Base-by-base conservation (phyloP, 2,113 vertebrate species). In the Pterocles burchelli region DNA sequence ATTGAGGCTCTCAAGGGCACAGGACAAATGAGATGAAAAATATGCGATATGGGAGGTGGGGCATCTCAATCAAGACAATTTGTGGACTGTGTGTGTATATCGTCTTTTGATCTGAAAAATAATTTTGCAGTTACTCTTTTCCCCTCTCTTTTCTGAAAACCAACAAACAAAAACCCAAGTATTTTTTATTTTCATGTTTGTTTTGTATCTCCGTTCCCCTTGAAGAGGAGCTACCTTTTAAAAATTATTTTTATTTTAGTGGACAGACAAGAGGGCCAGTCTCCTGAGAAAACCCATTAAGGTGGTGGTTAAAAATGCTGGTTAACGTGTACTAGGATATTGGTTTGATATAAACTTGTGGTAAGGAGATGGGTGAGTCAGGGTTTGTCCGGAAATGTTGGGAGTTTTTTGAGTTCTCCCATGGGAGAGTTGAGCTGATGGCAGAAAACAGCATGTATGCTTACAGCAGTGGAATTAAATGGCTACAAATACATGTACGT, bases 1-100 rank as follows among this genome's bases (percentile, higher is more conserved):
- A 9, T 4, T 24, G 33, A 41, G 52, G 58, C 2, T 63, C 19
- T 85, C 0, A 1, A 34, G 28, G 43, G 36, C 0, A 1, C 0
- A 5, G 36, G 33, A 57, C 9, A 49, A 79, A 66, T 52, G 21
- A 70, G 49, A 25, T 63, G 28, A 62, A 67, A 48, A 3, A 4
- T 7, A 2, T 5, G 2, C 21, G 43, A 12, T 21, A 7, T 2
- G 34, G 72, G 17, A 24, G 22, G 13, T 49, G 24, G 45, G 51
- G 9, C 45, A n/a, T 45, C 71, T 36, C 34, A 11, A 80, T n/a
- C 26, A 45, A 25, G 59, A 9, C 18, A 26, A 4, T 26, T 41
- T 49, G 9, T 31, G 49, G 20, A 2, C 3, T 17, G 3, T 61
- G 4, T n/a, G 33, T 61, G 26, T 31, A 10, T 22, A 12, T 17